A percentile compares a stretch with the other conserved stretches of the same genome.
These are phyloP conservation scores for Hyalella azteca DNA, from an alignment of 2,888 invertebrate genomes.

Conservation along the genomic window DNA sequence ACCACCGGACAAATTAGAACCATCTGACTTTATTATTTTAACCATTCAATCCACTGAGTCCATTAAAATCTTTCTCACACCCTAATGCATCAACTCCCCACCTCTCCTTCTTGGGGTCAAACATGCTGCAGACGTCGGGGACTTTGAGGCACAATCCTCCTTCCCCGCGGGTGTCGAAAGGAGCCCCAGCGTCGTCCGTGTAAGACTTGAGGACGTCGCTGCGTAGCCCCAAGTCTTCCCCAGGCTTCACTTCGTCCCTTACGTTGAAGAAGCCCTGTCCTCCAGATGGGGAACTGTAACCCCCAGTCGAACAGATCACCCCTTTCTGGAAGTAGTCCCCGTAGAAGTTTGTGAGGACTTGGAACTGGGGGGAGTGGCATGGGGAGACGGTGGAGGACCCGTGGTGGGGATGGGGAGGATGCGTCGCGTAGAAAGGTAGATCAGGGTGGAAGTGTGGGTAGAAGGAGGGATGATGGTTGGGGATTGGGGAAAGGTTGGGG, in stretches of 20 bases:
- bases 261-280: not conserved
- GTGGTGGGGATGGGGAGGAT: not conserved
- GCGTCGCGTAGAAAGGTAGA: not conserved
- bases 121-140: not conserved
- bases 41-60: no score
- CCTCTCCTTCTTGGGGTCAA: not conserved
- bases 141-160: not conserved
- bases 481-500: not conserved
- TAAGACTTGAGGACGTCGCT: not conserved
- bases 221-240: not conserved
- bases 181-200: not conserved
- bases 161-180: not conserved
- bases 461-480: not conserved
- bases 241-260: conserved; percentile 14
- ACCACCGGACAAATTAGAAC: no score
- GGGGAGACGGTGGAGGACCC: not conserved
- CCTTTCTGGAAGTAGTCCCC: conserved; percentile 23
- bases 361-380: conserved; percentile 1
- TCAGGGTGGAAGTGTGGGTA: not conserved
- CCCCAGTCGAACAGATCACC: not conserved
- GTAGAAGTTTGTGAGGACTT: conserved; percentile 36
- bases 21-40: no score
- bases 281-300: not conserved
- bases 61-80: no score
- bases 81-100: no score